Percentiles rank a stretch among this genome's conserved stretches.
Evolutionary conservation across 1,140 invertebrate species (phyloP).

Genomic region (Zaprionus vittiger): DNA sequence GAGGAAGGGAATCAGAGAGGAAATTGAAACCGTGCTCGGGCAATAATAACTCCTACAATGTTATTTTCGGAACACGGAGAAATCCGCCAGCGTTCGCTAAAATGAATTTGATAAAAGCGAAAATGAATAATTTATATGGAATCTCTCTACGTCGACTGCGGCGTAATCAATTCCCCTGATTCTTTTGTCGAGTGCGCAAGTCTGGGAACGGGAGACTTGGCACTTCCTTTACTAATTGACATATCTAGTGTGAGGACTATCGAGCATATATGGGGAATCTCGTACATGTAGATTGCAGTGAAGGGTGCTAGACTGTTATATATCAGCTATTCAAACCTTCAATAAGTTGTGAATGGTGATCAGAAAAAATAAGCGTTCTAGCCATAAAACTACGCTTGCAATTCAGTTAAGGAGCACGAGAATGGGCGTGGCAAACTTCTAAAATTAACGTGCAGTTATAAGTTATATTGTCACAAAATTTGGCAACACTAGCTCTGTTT

Average conservation of each 20-base stretch:
- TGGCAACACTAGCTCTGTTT: too few species aligned
- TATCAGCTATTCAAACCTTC: too few species aligned
- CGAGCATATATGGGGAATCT: neutral
- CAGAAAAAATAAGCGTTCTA: too few species aligned
- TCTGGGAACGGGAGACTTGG: neutral
- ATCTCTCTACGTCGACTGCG: neutral
- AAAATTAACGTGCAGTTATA: too few species aligned
- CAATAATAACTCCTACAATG: slow-evolving; percentile 58
- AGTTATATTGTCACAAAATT: too few species aligned
- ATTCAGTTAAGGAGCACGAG: too few species aligned
- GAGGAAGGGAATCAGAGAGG: slow-evolving; percentile 25
- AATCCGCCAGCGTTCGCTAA: slow-evolving; percentile 24
- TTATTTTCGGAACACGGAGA: slow-evolving; percentile 37
- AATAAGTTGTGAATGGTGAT: too few species aligned
- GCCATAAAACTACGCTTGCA: too few species aligned
- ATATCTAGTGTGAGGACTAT: too few species aligned
- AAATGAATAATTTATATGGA: slow-evolving; percentile 42
- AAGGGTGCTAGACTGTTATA: too few species aligned
- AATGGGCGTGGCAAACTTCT: too few species aligned
- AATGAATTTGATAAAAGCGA: slow-evolving; percentile 42
- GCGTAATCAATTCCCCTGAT: slow-evolving; percentile 17
- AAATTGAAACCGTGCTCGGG: slow-evolving; percentile 55
- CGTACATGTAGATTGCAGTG: too few species aligned
- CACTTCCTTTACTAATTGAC: neutral
- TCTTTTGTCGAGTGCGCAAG: slow-evolving; percentile 6